Conservation (phyloP, 2,113 vertebrate genomes). For the Tychaedon coryphoeus region DNA sequence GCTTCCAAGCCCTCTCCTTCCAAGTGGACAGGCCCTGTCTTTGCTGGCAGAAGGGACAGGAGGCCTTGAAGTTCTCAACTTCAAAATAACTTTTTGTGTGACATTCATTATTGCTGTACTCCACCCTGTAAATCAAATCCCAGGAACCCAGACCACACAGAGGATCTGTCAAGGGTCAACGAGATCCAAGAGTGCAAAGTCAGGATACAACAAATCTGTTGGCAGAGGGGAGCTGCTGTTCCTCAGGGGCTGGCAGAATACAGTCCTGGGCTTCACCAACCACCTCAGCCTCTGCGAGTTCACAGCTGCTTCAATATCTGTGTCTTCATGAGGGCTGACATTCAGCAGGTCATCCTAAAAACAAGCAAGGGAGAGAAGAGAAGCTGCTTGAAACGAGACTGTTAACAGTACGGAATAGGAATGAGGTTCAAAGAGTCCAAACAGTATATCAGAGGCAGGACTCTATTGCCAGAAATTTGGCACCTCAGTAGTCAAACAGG, state of each 20-base stretch:
- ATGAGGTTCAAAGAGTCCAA: neutral
- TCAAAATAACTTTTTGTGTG: neutral
- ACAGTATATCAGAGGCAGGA: neutral
- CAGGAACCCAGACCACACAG: neutral
- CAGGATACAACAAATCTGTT: neutral
- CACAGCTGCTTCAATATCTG: neutral
- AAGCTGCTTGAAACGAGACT: neutral
- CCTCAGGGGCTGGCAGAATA: neutral
- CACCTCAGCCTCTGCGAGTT: neutral
- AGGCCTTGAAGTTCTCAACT: neutral
- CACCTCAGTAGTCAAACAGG: neutral
- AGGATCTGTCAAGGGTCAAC: neutral
- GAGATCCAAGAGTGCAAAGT: neutral
- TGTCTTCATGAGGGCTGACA: neutral
- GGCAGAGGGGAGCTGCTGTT: neutral
- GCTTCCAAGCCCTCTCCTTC: neutral
- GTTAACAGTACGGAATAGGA: neutral
- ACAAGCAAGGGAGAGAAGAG: neutral
- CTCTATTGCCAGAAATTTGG: neutral
- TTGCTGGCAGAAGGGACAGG: neutral
- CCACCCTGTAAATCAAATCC: neutral
- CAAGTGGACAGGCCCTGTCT: neutral
- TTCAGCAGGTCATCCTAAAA: neutral
- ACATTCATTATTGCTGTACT: neutral
- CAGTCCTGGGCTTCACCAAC: neutral